Conservation (phyloP, 2,888 invertebrate genomes). For the Alcis repandata region DNA sequence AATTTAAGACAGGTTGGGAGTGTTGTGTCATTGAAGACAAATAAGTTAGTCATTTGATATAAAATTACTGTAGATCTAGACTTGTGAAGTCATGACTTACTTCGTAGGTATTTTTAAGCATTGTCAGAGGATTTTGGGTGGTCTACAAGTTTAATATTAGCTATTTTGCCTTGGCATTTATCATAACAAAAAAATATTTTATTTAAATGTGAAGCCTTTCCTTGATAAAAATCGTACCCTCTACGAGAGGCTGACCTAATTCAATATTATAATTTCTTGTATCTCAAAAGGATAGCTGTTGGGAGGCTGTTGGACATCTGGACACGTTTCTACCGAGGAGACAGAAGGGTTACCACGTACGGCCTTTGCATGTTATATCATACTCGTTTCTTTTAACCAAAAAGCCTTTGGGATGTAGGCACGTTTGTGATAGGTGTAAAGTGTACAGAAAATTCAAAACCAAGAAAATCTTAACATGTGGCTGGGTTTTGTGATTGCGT, state of each 20-base stretch:
- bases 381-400: constrained; percentile 51
- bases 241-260: constrained; percentile 39
- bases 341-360: constrained; percentile 49
- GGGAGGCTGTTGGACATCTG: constrained; percentile 21
- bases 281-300: constrained; percentile 30
- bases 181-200: background rate
- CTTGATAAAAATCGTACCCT: constrained; percentile 6
- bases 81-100: too few species aligned
- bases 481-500: too few species aligned
- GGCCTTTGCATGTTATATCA: constrained; percentile 65
- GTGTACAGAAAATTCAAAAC: background rate
- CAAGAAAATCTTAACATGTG: background rate
- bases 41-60: too few species aligned
- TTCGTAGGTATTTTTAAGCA: too few species aligned
- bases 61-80: too few species aligned
- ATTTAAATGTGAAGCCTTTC: background rate
- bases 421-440: background rate
- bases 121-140: too few species aligned
- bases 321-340: constrained; percentile 38
- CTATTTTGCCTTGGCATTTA: too few species aligned
- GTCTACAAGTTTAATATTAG: too few species aligned
- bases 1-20: too few species aligned
- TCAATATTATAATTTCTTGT: constrained; percentile 52
- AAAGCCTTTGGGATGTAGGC: constrained; percentile 47
- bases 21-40: too few species aligned